These are phyloP conservation scores for Gonatopus flavifemur DNA, from an alignment of 1,140 invertebrate species.

Conservation along the genomic window DNA sequence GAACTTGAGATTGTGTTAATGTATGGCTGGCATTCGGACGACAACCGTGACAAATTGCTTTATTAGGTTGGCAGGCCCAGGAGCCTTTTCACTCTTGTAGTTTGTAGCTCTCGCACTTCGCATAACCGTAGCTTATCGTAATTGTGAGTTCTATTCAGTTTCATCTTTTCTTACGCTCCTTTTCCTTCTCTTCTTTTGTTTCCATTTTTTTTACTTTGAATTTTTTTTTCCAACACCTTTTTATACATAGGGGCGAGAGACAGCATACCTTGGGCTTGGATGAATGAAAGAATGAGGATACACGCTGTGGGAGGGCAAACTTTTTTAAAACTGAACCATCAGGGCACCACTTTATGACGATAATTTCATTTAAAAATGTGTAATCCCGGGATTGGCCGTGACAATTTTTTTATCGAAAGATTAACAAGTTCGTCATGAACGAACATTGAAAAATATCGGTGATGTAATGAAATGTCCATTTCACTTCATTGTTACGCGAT, in stretches of 20 bases:
- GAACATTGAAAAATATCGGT: too few relatives aligned
- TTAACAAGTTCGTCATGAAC: too few relatives aligned
- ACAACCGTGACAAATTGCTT: constrained; percentile 58
- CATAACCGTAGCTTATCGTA: constrained; percentile 40
- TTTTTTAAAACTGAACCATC: constrained; percentile 38
- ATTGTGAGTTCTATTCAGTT: constrained; percentile 41
- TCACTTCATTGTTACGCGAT: too few relatives aligned
- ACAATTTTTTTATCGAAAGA: too few relatives aligned
- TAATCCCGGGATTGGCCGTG: too few relatives aligned
- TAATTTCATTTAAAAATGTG: too few relatives aligned
- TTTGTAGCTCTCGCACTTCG: constrained; percentile 37
- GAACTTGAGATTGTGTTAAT: constrained; percentile 54
- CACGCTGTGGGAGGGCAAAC: constrained; percentile 25
- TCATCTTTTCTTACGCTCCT: constrained; percentile 28
- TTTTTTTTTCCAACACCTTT: constrained; percentile 28
- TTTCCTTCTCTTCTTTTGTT: constrained; percentile 18
- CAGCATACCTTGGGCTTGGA: constrained; percentile 31
- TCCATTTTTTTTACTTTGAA: neutral
- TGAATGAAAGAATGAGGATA: constrained; percentile 31
- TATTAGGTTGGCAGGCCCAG: constrained; percentile 56
- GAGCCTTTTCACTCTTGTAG: constrained; percentile 52
- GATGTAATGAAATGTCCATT: too few relatives aligned
- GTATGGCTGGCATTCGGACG: constrained; percentile 55
- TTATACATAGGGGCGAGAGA: constrained; percentile 21
- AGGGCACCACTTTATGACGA: too few relatives aligned